These are phyloP conservation scores for Batillaria attramentaria DNA, from an alignment of 1,140 invertebrate species.

Conservation along the genomic window DNA sequence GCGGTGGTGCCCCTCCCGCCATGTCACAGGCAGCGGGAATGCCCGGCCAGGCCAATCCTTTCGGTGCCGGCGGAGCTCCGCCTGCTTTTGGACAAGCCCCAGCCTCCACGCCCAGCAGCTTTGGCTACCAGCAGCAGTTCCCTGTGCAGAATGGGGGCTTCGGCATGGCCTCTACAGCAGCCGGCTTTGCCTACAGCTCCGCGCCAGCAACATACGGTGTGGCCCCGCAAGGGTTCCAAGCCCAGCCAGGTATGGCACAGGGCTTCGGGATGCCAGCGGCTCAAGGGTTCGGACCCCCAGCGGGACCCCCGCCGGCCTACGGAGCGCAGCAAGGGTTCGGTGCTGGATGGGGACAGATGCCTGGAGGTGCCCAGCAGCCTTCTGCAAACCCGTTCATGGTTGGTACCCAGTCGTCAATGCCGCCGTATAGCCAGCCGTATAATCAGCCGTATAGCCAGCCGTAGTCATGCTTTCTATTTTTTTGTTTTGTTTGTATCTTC, in stretches of 20 bases:
- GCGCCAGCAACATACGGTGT: neutral
- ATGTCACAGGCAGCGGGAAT: slow-evolving; percentile 22
- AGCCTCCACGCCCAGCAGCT: slow-evolving; percentile 36
- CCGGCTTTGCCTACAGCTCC: slow-evolving; percentile 27
- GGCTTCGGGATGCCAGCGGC: slow-evolving; percentile 36
- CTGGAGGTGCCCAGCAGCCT: slow-evolving; percentile 27
- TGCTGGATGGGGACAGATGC: slow-evolving; percentile 33
- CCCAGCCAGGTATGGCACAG: slow-evolving; percentile 4
- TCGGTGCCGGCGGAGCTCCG: slow-evolving; percentile 33
- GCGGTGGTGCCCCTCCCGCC: slow-evolving; percentile 6
- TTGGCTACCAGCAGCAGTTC: slow-evolving; percentile 26
- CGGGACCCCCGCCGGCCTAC: slow-evolving; percentile 8
- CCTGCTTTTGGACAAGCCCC: slow-evolving; percentile 33
- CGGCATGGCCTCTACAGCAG: slow-evolving; percentile 22
- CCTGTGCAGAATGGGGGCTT: slow-evolving; percentile 46
- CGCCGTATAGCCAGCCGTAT: neutral
- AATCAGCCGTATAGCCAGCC: slow-evolving; percentile 10
- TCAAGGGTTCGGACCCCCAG: too few species aligned
- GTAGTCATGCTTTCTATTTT: neutral
- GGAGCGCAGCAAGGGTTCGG: slow-evolving; percentile 38
- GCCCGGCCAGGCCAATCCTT: slow-evolving; percentile 39
- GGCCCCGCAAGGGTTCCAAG: slow-evolving; percentile 40
- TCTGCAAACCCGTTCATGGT: slow-evolving; percentile 60
- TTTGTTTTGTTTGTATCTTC: neutral
- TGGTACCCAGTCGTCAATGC: neutral